Evolutionary conservation across 1,140 invertebrate genomes (phyloP), one percentile per base, ranked within the genome.

Genomic region (Drosophila pachea): DNA sequence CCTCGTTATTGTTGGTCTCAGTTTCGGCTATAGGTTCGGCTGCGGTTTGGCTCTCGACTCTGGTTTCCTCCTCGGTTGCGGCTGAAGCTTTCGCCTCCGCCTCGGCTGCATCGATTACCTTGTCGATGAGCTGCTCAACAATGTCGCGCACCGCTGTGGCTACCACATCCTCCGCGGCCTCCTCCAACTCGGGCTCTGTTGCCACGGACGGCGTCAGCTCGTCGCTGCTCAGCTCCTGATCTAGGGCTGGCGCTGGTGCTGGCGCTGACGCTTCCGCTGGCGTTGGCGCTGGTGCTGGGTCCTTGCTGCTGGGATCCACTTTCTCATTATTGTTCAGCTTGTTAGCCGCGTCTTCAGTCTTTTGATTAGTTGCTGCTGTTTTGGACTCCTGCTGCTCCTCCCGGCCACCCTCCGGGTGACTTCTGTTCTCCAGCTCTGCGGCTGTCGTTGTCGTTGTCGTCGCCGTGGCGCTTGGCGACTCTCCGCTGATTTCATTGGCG

Each of bases 271-370:
- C n/a, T n/a, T n/a, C n/a, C 52, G 22, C 72, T 59, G 35, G n/a
- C 8, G 50, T 38, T 43, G 38, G 9, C 12, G 7, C 31, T 56
- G 45, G 38, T 40, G 31, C 12, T 35, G n/a, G n/a, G n/a, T 22
- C 22, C 22, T 22, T 1, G 50, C 35, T 42, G 42, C 52, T 63
- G 38, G n/a, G 40, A 55, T 56, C 36, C 33, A 63, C 52, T 47
- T 84, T 84, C 56, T 86, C 81, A 52, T 86, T 86, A 68, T 86
- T 86, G 43, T 86, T 86, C 52, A 86, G 68, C 82, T 86, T 84
- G 62, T 89, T 89, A 67, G 76, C 81, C 63, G 73, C 67, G 50
- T 82, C 74, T 74, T 86, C 82, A 77, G 86, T 82, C 73, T 84
- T 86, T 84, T 84, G 77, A 74, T 87, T 83, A 64, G n/a, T 74